phyloP scores from a whole-genome alignment of 2,113 vertebrate species.

The Sturnira hondurensis region DNA sequence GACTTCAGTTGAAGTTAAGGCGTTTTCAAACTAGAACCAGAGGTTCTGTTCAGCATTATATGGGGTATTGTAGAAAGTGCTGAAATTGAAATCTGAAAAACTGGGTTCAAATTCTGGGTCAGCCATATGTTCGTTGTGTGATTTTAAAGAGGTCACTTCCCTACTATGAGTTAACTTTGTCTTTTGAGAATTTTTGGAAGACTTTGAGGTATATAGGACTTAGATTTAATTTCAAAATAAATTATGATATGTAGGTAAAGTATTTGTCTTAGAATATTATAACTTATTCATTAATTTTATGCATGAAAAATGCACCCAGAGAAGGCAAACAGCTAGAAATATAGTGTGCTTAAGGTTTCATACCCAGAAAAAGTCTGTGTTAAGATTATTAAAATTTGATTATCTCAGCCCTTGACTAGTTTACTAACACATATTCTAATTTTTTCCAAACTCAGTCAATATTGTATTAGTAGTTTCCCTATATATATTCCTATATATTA shows the following conservation, averaged over 20 bases:
- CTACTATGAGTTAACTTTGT: background rate
- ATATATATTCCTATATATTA: background rate
- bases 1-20: background rate
- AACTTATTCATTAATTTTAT: background rate
- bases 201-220: background rate
- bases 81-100: background rate
- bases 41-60: background rate
- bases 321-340: background rate
- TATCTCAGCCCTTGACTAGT: background rate
- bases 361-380: background rate
- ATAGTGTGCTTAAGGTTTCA: background rate
- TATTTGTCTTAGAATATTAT: background rate
- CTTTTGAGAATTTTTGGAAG: background rate
- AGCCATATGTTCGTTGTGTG: background rate
- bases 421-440: background rate
- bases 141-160: background rate
- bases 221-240: constrained; percentile 33
- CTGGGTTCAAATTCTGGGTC: background rate
- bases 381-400: background rate
- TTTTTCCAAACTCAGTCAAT: background rate
- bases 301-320: background rate
- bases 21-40: constrained; percentile 3
- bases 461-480: background rate
- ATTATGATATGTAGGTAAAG: background rate
- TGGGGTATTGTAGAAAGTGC: background rate